Conservation (phyloP, 2,113 vertebrate species). For the Corythornis cristatus region DNA sequence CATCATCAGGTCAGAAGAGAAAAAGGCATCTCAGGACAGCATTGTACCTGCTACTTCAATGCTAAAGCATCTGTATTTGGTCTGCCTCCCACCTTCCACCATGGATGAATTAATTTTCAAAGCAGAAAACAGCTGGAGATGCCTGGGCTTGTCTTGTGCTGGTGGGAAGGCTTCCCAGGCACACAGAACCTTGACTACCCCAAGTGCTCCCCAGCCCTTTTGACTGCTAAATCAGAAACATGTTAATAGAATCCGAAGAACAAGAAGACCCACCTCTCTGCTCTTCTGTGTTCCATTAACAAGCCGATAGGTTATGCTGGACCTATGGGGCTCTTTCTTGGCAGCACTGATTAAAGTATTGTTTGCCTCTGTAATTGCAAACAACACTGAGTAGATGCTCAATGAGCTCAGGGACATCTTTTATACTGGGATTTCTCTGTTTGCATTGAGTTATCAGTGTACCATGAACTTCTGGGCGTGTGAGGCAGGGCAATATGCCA, state of each 20-base stretch:
- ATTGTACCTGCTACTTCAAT: neutral
- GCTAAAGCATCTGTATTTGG: neutral
- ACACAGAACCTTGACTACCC: neutral
- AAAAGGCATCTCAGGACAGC: constrained; percentile 31
- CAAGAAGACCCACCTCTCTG: neutral
- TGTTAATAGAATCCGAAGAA: neutral
- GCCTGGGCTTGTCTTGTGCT: neutral
- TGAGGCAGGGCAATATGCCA: neutral
- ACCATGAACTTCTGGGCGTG: neutral
- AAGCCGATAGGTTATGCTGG: neutral
- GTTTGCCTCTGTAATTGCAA: neutral
- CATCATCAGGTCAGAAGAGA: neutral
- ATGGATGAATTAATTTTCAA: neutral
- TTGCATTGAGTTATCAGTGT: constrained; percentile 7
- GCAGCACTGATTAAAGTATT: neutral
- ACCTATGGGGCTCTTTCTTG: neutral
- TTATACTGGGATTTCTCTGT: neutral
- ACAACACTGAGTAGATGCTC: neutral
- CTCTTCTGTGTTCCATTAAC: neutral
- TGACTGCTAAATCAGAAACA: constrained; percentile 8
- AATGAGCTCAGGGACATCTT: neutral
- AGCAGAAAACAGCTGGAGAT: neutral
- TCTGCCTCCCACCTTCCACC: constrained; percentile 31
- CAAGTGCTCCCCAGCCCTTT: neutral
- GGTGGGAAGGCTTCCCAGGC: neutral